Base-by-base conservation (phyloP, 2,888 invertebrate species). In the Lochmaea capreae region DNA sequence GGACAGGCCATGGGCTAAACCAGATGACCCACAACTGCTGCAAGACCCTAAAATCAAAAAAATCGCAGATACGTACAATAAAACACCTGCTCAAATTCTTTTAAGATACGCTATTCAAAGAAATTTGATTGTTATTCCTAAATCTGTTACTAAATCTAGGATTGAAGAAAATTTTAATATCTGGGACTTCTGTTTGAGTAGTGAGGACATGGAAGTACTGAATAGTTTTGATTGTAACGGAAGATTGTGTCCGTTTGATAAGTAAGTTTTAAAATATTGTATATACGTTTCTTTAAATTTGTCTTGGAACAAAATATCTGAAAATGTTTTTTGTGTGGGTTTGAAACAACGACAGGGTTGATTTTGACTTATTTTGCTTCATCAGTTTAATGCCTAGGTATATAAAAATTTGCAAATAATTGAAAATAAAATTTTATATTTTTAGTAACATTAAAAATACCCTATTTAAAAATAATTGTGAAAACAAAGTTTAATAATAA, bases 1-100 rank as follows among this genome's bases (percentile, higher is more conserved):
- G 0, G 94, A 95, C 84, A 90, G 95, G 72, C 95, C 95, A n/a
- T 95, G 94, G 93, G 94, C 93, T 3, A 91, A 93, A 84, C 92
- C 94, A 0, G 93, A 87, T 0, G 94, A 94, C 71, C 92, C 93
- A 0, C 90, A 91, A 76, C 87, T 95, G 10, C 83, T 95, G 84
- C 93, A 95, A 0, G 94, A 95, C 83, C 89, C 92, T n/a, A 93
- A 92, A 84, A 86, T 95, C 63, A 88, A 89, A 77, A 88, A 89
- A 11, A 87, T 94, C 39, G 91, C 91, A 8, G 86, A 89, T 1
- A 91, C 92, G 76, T 90, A 93, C 74, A 89, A 90, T 0, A 94
- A 94, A 84, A 90, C 91, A 4, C 88, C 91, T 2, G 94, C 94
- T 1, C 94, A 95, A 86, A 88, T 94, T 46, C 87, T 94, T 0